Conservation (phyloP, 2,888 invertebrate species). For the Branchellion lobata region DNA sequence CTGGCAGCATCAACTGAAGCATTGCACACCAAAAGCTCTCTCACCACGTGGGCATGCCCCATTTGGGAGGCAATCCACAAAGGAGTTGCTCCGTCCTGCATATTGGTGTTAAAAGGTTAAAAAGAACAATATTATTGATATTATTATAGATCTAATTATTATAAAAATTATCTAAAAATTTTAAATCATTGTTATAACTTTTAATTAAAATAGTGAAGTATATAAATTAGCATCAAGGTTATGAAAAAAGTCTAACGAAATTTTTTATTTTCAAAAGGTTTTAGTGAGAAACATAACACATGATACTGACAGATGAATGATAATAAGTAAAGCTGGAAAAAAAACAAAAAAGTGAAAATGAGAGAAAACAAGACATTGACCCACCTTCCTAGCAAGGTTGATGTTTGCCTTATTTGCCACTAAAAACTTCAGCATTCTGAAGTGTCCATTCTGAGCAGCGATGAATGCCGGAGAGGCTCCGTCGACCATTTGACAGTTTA, state of each 20-base stretch:
- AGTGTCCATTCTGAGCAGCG: constrained; percentile 88
- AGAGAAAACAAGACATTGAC: not conserved
- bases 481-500: constrained; percentile 77
- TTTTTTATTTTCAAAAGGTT: too few species aligned
- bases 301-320: too few species aligned
- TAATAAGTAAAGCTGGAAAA: not conserved
- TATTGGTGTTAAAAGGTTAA: not conserved
- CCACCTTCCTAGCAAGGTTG: constrained; percentile 58
- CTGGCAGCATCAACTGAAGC: constrained; percentile 79
- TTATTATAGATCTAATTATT: not conserved
- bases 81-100: constrained; percentile 69
- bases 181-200: too few species aligned
- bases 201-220: too few species aligned
- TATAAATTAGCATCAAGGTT: too few species aligned
- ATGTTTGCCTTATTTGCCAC: constrained; percentile 59
- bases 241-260: too few species aligned
- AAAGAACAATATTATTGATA: not conserved
- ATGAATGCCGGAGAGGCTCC: constrained; percentile 65
- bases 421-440: constrained; percentile 58
- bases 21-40: constrained; percentile 75
- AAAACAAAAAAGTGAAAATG: not conserved
- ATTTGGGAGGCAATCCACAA: constrained; percentile 94
- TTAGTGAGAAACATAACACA: too few species aligned
- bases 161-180: constrained; percentile 6
- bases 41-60: constrained; percentile 81